Conservation (phyloP, 2,888 invertebrate species). For the Desoria tigrina region DNA sequence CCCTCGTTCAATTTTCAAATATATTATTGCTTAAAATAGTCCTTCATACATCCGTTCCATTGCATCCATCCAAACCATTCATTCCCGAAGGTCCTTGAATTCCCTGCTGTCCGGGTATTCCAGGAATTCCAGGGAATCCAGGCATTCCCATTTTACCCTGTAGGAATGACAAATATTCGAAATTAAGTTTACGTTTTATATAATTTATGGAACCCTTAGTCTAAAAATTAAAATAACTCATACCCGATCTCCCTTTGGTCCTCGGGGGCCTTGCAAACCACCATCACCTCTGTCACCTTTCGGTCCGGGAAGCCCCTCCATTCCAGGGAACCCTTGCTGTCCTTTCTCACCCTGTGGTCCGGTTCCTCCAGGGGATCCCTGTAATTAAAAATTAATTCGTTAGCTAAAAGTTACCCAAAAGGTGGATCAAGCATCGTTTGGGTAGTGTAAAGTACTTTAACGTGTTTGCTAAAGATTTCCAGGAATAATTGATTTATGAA, state of each 20-base stretch:
- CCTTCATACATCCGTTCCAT: conserved; percentile 50
- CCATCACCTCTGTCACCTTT: conserved; percentile 61
- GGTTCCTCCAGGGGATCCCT: conserved; percentile 66
- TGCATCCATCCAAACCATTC: conserved; percentile 50
- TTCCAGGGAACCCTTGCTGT: conserved; percentile 68
- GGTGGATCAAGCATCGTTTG: too few relatives aligned
- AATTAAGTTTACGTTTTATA: conserved; percentile 67
- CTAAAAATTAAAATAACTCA: conserved; percentile 58
- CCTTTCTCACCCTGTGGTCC: conserved; percentile 66
- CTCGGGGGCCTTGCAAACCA: conserved; percentile 53
- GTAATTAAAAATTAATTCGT: neutral
- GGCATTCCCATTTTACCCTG: conserved; percentile 65
- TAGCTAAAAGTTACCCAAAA: too few relatives aligned
- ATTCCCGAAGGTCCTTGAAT: conserved; percentile 51
- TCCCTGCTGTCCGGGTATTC: conserved; percentile 58
- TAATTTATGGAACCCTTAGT: too few relatives aligned
- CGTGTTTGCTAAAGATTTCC: too few relatives aligned
- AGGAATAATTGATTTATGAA: too few relatives aligned
- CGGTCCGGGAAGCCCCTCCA: conserved; percentile 57
- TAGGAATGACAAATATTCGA: conserved; percentile 58
- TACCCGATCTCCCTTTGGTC: conserved; percentile 53
- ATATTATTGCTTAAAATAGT: neutral
- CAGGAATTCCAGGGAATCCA: conserved; percentile 66
- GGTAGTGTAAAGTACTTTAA: too few relatives aligned
- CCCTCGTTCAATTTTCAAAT: too few relatives aligned